These are phyloP conservation scores for Ephestia elutella DNA, from an alignment of 1,140 invertebrate species.

Conservation along the genomic window DNA sequence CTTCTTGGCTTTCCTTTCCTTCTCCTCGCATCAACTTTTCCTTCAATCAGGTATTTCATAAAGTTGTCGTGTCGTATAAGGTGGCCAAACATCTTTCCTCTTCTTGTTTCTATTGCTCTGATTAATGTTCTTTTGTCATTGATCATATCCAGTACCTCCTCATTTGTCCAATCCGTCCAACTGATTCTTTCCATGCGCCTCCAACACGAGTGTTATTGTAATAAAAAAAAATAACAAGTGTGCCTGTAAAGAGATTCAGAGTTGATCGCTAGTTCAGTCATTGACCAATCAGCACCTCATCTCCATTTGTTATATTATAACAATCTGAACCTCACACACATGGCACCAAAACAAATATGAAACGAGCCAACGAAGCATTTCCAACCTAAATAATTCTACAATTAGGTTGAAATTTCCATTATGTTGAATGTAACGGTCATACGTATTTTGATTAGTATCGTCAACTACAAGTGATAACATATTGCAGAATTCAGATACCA, in stretches of 20 bases:
- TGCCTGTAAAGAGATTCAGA: not conserved
- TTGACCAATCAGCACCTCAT: not conserved
- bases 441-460: conserved; percentile 9
- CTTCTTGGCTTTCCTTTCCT: too few species aligned
- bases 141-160: too few species aligned
- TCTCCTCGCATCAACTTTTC: too few species aligned
- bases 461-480: not conserved
- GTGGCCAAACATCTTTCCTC: too few species aligned
- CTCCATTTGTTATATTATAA: conserved; percentile 6
- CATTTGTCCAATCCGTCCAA: too few species aligned
- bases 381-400: not conserved
- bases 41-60: too few species aligned
- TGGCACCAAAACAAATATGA: conserved; percentile 9
- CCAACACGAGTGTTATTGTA: not conserved
- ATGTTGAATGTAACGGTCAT: conserved; percentile 1
- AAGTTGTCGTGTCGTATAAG: too few species aligned
- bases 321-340: conserved; percentile 5
- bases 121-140: too few species aligned
- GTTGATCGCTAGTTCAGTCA: not conserved
- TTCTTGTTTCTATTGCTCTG: too few species aligned
- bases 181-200: too few species aligned
- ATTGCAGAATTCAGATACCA: conserved; percentile 1
- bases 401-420: not conserved
- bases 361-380: not conserved
- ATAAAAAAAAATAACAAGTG: not conserved